Percentiles rank a stretch among this genome's conserved stretches.
phyloP scores from a whole-genome alignment of 2,113 vertebrate genomes.

The Progne subis region DNA sequence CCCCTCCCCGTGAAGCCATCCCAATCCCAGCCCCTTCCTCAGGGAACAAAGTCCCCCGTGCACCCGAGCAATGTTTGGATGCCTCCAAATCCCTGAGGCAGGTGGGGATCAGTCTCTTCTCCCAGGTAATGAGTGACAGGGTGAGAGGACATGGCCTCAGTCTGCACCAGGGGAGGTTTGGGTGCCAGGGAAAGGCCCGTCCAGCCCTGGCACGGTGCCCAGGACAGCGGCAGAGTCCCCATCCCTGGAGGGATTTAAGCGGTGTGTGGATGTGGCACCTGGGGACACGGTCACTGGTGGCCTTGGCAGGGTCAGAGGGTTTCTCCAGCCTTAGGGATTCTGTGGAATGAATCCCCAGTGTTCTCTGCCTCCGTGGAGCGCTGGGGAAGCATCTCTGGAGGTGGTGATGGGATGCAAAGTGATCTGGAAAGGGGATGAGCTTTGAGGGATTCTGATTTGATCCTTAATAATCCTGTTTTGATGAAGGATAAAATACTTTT shows the following conservation, averaged over 20 bases:
- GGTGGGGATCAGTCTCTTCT: background rate
- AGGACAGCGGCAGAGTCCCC: background rate
- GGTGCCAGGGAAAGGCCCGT: background rate
- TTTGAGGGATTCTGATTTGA: background rate
- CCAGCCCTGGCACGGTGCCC: background rate
- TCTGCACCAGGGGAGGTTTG: background rate
- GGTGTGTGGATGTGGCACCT: background rate
- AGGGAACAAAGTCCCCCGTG: accelerated
- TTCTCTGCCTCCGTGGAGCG: accelerated
- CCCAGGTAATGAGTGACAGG: background rate
- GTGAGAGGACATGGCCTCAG: background rate
- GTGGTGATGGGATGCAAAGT: background rate
- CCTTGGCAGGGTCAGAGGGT: background rate
- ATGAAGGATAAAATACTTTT: background rate
- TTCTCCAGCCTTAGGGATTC: background rate
- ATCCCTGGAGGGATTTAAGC: background rate
- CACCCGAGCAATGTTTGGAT: accelerated
- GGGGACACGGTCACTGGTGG: background rate
- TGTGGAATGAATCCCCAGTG: accelerated
- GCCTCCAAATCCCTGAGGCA: background rate
- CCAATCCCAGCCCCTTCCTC: background rate
- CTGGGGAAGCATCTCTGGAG: background rate
- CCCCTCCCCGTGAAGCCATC: background rate
- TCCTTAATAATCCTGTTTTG: background rate
- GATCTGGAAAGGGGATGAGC: background rate